phyloP scores from a whole-genome alignment of 2,797 vertebrate species.

The Harpagifer antarcticus region DNA sequence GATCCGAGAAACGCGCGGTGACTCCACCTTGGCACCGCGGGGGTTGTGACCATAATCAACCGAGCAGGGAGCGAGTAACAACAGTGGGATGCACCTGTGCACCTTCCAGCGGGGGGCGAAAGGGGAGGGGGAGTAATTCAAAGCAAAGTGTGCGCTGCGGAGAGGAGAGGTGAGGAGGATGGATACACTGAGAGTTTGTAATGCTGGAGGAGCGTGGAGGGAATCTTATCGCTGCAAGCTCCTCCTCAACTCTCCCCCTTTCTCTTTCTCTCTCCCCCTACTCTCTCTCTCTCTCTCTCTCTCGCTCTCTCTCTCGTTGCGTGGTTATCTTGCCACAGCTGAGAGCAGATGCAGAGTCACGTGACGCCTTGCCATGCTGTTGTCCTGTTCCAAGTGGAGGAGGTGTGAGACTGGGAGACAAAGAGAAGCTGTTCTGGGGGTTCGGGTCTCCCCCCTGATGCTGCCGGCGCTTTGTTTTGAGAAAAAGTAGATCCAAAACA shows the following conservation, averaged over 20 bases:
- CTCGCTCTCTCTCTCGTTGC: conserved; percentile 59
- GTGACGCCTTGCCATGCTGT: conserved; percentile 61
- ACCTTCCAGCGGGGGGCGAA: conserved; percentile 24
- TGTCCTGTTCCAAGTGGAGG: conserved; percentile 47
- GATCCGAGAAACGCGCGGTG: conserved; percentile 87
- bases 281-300: conserved; percentile 29
- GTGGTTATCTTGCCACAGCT: conserved; percentile 72
- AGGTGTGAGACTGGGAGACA: conserved; percentile 28
- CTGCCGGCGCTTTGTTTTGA: neutral
- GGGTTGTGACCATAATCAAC: conserved; percentile 84
- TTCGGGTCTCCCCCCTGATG: neutral
- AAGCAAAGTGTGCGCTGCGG: conserved; percentile 22
- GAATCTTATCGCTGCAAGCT: conserved; percentile 69
- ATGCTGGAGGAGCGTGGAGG: conserved; percentile 75
- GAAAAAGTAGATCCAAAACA: neutral
- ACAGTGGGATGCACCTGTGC: conserved; percentile 62
- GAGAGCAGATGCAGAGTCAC: conserved; percentile 82
- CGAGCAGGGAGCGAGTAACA: conserved; percentile 65
- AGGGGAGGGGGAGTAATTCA: neutral
- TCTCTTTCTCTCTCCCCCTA: conserved; percentile 31
- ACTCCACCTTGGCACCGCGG: conserved; percentile 86
- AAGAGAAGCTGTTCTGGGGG: conserved; percentile 26
- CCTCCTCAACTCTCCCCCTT: conserved; percentile 65
- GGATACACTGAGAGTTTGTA: conserved; percentile 63
- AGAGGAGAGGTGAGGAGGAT: conserved; percentile 31